phyloP scores from a whole-genome alignment of 2,888 invertebrate species.

The Cyrtodaria siliqua region DNA sequence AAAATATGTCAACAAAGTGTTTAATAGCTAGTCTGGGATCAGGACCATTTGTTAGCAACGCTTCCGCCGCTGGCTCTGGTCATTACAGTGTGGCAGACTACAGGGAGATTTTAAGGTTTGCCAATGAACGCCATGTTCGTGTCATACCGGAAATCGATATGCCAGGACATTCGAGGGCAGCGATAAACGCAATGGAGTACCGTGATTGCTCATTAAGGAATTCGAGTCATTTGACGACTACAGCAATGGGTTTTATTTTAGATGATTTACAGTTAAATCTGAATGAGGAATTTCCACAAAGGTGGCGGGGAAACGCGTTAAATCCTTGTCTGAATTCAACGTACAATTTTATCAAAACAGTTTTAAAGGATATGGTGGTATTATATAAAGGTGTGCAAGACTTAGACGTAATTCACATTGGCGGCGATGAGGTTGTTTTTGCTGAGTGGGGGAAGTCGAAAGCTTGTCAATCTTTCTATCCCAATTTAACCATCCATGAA shows the following conservation, averaged over 20 bases:
- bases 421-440: constrained; percentile 67
- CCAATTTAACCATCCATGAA: constrained; percentile 9
- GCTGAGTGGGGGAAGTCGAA: constrained; percentile 69
- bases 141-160: constrained; percentile 83
- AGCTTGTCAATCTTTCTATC: constrained; percentile 45
- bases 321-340: constrained; percentile 73
- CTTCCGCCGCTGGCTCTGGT: constrained; percentile 65
- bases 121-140: constrained; percentile 69
- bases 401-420: constrained; percentile 64
- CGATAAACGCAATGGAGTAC: constrained; percentile 34
- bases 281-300: constrained; percentile 58
- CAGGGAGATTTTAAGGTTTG: constrained; percentile 71
- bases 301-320: constrained; percentile 71
- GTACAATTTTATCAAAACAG: constrained; percentile 60
- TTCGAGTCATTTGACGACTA: no score
- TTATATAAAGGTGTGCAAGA: constrained; percentile 59
- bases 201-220: neutral
- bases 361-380: constrained; percentile 48
- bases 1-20: constrained; percentile 37
- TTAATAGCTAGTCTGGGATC: constrained; percentile 74
- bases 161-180: constrained; percentile 75
- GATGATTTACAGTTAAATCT: no score
- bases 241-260: no score
- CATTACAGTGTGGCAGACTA: constrained; percentile 72
- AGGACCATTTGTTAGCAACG: constrained; percentile 61